Evolutionary conservation across 2,113 vertebrate species (phyloP).

Genomic region (Alligator sinensis): DNA sequence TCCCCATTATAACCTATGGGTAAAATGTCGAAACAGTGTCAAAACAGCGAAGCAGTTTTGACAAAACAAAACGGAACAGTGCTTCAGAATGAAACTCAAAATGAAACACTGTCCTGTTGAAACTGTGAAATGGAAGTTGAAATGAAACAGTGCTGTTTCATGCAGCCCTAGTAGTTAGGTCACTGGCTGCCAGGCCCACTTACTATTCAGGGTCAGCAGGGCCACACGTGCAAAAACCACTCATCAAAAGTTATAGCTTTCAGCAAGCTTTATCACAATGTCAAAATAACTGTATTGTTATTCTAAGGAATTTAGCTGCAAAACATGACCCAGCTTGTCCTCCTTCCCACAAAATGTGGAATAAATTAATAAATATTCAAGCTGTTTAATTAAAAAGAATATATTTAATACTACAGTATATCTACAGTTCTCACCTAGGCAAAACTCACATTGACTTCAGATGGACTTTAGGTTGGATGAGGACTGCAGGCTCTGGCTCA

Average conservation of each 20-base stretch:
- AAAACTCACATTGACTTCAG: neutral
- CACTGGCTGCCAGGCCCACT: too few species aligned
- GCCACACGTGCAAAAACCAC: too few species aligned
- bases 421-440: neutral
- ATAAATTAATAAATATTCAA: neutral
- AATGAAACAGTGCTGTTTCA: too few species aligned
- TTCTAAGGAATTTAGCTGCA: neutral
- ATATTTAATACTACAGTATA: neutral
- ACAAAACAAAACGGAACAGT: too few species aligned
- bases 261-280: neutral
- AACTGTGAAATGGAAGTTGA: too few species aligned
- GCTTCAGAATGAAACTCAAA: too few species aligned
- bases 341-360: neutral
- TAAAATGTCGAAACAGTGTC: too few species aligned
- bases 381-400: neutral
- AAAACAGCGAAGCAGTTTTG: too few species aligned
- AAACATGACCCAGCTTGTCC: neutral
- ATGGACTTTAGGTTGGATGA: neutral
- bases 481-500: neutral
- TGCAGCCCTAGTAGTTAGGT: too few species aligned
- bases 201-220: too few species aligned
- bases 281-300: neutral
- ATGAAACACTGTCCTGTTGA: too few species aligned
- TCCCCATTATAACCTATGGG: too few species aligned
- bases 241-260: neutral